Conservation (phyloP, 2,113 vertebrate genomes). For the Lucifuga dentata region DNA sequence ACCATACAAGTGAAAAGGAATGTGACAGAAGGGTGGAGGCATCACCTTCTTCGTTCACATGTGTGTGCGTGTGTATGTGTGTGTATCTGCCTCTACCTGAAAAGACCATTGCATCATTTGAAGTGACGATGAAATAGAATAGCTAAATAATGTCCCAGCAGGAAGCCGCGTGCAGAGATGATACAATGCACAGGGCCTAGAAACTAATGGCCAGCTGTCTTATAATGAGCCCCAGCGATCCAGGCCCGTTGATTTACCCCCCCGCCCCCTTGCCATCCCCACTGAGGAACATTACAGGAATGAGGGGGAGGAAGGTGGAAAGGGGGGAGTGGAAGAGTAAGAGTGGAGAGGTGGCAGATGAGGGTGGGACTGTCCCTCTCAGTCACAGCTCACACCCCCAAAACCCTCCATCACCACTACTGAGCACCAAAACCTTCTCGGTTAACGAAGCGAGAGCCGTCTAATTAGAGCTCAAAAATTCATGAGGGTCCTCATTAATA, state of each 20-base stretch:
- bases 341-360: conserved; percentile 50
- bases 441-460: conserved; percentile 78
- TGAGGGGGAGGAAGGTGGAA: conserved; percentile 6
- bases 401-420: conserved; percentile 60
- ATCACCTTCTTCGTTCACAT: conserved; percentile 62
- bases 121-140: conserved; percentile 80
- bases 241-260: conserved; percentile 58
- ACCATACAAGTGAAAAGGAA: conserved; percentile 30
- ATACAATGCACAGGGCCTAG: conserved; percentile 69
- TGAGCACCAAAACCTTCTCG: conserved; percentile 67
- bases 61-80: conserved; percentile 36
- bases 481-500: conserved; percentile 85
- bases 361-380: conserved; percentile 69
- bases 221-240: conserved; percentile 76
- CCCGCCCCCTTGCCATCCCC: conserved; percentile 29
- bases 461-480: conserved; percentile 85
- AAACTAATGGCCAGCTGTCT: conserved; percentile 81
- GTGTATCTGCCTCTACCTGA: conserved; percentile 58
- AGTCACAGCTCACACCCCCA: conserved; percentile 44
- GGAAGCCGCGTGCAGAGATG: conserved; percentile 68
- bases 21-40: conserved; percentile 55
- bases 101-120: conserved; percentile 76
- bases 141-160: conserved; percentile 82
- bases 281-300: conserved; percentile 48
- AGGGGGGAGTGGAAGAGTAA: conserved; percentile 2